These are phyloP conservation scores for Bedellia somnulentella DNA, from an alignment of 2,888 invertebrate species.

Conservation along the genomic window DNA sequence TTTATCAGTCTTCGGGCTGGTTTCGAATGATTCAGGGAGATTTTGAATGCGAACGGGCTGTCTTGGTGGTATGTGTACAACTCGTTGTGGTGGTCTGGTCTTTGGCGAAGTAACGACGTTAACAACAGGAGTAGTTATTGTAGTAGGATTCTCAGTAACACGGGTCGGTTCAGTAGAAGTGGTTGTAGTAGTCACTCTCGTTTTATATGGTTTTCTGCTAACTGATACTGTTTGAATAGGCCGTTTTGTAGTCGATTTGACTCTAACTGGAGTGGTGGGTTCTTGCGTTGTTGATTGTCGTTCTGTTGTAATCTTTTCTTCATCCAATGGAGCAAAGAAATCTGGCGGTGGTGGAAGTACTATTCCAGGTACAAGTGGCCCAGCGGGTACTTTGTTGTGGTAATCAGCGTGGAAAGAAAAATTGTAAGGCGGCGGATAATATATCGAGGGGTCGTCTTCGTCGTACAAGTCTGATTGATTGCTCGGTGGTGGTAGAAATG, in stretches of 20 bases:
- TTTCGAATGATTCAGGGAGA: constrained; percentile 32
- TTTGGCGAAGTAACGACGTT: constrained; percentile 35
- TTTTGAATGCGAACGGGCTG: constrained; percentile 45
- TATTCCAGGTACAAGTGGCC: constrained; percentile 86
- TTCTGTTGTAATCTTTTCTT: constrained; percentile 30
- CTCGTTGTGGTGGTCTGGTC: constrained; percentile 34
- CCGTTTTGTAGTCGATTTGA: constrained; percentile 30
- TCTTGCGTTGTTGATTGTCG: constrained; percentile 25
- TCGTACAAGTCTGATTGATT: constrained; percentile 78
- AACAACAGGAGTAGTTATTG: constrained; percentile 33
- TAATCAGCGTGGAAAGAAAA: constrained; percentile 82
- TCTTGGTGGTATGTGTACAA: constrained; percentile 31
- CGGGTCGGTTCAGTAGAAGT: constrained; percentile 33
- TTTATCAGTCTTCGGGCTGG: constrained; percentile 43
- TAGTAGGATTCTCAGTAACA: constrained; percentile 40
- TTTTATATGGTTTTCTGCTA: constrained; percentile 36
- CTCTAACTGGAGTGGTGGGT: constrained; percentile 23
- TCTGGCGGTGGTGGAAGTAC: constrained; percentile 86
- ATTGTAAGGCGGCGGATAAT: constrained; percentile 90
- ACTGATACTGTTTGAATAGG: constrained; percentile 27
- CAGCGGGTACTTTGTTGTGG: constrained; percentile 75
- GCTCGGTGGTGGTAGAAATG: constrained; percentile 68
- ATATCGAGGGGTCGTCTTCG: constrained; percentile 89
- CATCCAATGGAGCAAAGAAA: constrained; percentile 76
- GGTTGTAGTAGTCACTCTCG: constrained; percentile 36